Percentiles rank a stretch among this genome's conserved stretches.
Evolutionary conservation across 2,113 vertebrate species (phyloP).

Genomic region (Cervus canadensis): DNA sequence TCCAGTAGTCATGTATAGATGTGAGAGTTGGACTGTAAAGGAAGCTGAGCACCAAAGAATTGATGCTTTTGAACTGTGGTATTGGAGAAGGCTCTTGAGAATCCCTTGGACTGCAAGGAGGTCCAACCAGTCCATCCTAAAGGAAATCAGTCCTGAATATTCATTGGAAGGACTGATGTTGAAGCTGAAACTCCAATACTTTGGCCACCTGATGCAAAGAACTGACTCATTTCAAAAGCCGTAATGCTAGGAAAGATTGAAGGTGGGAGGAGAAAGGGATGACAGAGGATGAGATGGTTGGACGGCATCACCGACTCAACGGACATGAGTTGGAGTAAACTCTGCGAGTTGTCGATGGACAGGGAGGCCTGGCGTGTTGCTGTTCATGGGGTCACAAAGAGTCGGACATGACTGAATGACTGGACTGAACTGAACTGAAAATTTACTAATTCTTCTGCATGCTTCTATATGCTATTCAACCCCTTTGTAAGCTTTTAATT

Average conservation of each 20-base stretch:
- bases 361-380: background rate
- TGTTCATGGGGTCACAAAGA: background rate
- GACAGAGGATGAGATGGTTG: background rate
- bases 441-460: background rate
- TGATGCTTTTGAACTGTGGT: background rate
- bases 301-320: background rate
- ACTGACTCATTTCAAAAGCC: background rate
- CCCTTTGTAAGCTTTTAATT: background rate
- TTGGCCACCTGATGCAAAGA: background rate
- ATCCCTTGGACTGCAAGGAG: background rate
- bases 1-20: background rate
- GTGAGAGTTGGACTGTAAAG: background rate
- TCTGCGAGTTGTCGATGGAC: rapidly evolving
- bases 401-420: background rate
- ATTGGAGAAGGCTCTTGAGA: background rate
- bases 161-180: background rate
- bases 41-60: background rate
- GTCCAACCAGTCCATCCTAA: background rate
- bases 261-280: background rate
- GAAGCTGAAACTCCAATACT: background rate
- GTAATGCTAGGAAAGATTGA: background rate
- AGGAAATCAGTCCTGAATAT: background rate
- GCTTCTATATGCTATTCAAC: background rate
- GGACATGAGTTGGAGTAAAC: background rate
- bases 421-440: background rate